phyloP scores from a whole-genome alignment of 2,113 vertebrate species.

The Xenopus borealis region DNA sequence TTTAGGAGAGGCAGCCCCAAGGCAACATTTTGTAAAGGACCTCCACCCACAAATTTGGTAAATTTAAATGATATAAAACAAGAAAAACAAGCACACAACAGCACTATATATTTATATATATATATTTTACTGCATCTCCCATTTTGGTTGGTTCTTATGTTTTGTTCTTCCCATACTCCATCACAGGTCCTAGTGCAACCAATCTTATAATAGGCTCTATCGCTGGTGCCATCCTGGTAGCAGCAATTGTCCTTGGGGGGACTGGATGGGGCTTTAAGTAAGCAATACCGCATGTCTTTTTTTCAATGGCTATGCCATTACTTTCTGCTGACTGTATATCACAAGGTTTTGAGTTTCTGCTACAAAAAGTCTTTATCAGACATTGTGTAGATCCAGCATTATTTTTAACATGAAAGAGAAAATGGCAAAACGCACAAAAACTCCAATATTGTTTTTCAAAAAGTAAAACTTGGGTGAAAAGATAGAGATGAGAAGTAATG shows the following conservation, averaged over 20 bases:
- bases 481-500: background rate
- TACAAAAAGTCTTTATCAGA: slow-evolving; percentile 65
- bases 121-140: slow-evolving; percentile 58
- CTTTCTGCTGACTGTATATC: slow-evolving; percentile 80
- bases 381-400: too few relatives aligned
- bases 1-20: too few relatives aligned
- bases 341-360: slow-evolving; percentile 93
- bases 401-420: too few relatives aligned
- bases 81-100: background rate
- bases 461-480: slow-evolving; percentile 24
- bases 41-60: too few relatives aligned
- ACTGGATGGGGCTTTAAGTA: slow-evolving; percentile 99
- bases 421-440: too few relatives aligned
- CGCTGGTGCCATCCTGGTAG: slow-evolving; percentile 99
- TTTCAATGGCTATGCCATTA: slow-evolving; percentile 82
- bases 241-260: slow-evolving; percentile 99
- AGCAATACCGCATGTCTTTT: slow-evolving; percentile 95
- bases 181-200: slow-evolving; percentile 99
- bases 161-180: slow-evolving; percentile 84
- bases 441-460: background rate
- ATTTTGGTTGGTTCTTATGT: slow-evolving; percentile 77
- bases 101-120: slow-evolving; percentile 27
- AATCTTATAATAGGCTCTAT: slow-evolving; percentile 99
- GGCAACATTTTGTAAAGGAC: too few relatives aligned
- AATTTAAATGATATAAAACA: too few relatives aligned